Base-by-base conservation (phyloP, 2,888 invertebrate species). In the Drosophila trichaetosa region DNA sequence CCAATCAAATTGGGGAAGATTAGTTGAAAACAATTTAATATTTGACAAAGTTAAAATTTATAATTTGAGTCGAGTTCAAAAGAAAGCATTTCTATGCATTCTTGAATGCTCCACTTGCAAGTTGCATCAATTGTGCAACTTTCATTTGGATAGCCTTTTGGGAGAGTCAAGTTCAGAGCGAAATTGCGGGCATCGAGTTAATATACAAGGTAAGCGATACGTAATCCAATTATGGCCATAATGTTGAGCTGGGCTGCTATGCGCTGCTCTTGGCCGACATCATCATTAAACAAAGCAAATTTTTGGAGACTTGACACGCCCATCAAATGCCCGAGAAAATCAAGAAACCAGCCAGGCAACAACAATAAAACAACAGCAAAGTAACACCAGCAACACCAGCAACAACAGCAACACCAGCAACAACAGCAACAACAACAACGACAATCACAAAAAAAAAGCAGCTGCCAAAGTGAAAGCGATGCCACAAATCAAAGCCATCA, bases 401-500 rank as follows among this genome's bases (percentile, higher is more conserved):
- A n/a, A n/a, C n/a, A n/a, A 18, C 36, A 57, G 40, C 59, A 61
- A n/a, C 49, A 59, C 13, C 38, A 34, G 21, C 59, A 53, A 36
- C 42, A 48, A 16, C 66, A 48, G 10, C 66, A 63, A 51, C 42
- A 36, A 34, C 29, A 34, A 16, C 65, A 31, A 16, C 16, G 11
- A 11, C 56, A 65, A 49, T 54, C 56, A 16, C 52, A 58, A 31
- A n/a, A 46, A 60, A 59, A 53, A 66, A 58, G 49, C 72, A 51
- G 57, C 64, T 70, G 80, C 48, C 67, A 82, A 89, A 85, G 84
- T 85, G 84, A 85, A 85, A 85, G 84, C 80, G 87, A 81, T 81
- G 82, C 82, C 84, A 83, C 89, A 89, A 89, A 86, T 84, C 81
- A 80, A 80, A 87, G 70, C 54, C 70, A 82, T 64, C 79, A 67